Conservation (phyloP, 2,113 vertebrate species). For the Chauna torquata region DNA sequence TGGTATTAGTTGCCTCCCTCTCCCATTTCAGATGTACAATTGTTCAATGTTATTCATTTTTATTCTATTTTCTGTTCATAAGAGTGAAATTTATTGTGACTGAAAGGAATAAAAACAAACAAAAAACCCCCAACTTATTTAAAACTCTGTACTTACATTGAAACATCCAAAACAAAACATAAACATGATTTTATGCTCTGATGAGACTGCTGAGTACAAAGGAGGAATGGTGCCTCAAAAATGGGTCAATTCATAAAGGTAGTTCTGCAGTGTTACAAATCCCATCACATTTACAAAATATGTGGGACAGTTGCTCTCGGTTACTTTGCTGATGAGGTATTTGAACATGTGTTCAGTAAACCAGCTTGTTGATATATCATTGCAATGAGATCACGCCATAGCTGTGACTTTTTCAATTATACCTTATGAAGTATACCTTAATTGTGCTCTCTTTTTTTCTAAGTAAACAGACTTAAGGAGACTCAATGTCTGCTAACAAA, state of each 20-base stretch:
- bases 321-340: not conserved
- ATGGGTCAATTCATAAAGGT: not conserved
- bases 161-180: not conserved
- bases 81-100: not conserved
- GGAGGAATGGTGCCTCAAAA: not conserved
- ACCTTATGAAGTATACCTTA: not conserved
- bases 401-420: not conserved
- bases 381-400: not conserved
- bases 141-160: not conserved
- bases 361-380: accelerated
- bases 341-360: not conserved
- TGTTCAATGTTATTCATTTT: not conserved
- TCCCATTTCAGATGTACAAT: not conserved
- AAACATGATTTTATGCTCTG: not conserved
- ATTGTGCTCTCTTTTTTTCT: not conserved
- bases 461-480: not conserved
- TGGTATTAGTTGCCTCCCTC: not conserved
- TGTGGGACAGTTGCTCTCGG: accelerated
- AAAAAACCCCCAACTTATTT: not conserved
- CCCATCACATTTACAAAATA: not conserved
- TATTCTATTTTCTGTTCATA: not conserved
- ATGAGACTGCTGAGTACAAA: not conserved
- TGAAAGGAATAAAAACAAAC: not conserved
- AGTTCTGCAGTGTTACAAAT: not conserved
- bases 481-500: not conserved